Evolutionary conservation across 2,113 vertebrate genomes (phyloP).

Genomic region (Leucosticte australis): DNA sequence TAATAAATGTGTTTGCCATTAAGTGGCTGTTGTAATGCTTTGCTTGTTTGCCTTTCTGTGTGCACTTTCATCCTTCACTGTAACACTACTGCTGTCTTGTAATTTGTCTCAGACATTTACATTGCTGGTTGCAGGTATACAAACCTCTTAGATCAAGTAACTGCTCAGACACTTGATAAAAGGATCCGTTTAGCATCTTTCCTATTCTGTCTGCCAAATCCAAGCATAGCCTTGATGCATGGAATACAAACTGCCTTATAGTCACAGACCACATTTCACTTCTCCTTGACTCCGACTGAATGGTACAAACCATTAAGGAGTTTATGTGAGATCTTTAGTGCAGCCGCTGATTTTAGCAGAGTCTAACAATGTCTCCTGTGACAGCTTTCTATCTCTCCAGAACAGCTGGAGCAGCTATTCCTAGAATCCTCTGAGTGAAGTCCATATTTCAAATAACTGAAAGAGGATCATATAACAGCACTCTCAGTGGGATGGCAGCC

Average conservation of each 20-base stretch:
- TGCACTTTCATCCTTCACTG: slow-evolving; percentile 72
- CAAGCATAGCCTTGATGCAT: slow-evolving; percentile 28
- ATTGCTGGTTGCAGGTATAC: slow-evolving; percentile 62
- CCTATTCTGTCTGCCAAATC: slow-evolving; percentile 45
- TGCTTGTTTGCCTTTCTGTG: slow-evolving; percentile 66
- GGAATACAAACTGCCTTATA: slow-evolving; percentile 50
- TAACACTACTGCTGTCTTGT: slow-evolving; percentile 52
- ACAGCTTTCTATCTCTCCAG: slow-evolving; percentile 57
- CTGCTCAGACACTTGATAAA: slow-evolving; percentile 62
- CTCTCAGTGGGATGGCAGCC: slow-evolving; percentile 15
- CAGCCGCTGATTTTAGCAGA: slow-evolving; percentile 17
- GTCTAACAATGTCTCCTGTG: slow-evolving; percentile 48
- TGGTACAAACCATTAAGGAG: slow-evolving; percentile 22
- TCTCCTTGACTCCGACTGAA: slow-evolving; percentile 44
- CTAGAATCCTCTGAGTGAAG: slow-evolving; percentile 57
- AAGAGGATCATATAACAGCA: slow-evolving; percentile 40
- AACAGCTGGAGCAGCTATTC: slow-evolving; percentile 67
- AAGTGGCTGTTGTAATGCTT: slow-evolving; percentile 64
- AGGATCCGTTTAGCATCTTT: slow-evolving; percentile 43
- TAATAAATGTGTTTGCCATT: slow-evolving; percentile 73
- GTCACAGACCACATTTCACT: slow-evolving; percentile 32
- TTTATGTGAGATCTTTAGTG: slow-evolving; percentile 44
- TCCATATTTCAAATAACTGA: slow-evolving; percentile 63
- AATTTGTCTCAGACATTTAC: slow-evolving; percentile 69
- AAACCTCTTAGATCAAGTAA: slow-evolving; percentile 68